Base-by-base conservation (phyloP, 2,888 invertebrate genomes). In the Aethes cnicana region DNA sequence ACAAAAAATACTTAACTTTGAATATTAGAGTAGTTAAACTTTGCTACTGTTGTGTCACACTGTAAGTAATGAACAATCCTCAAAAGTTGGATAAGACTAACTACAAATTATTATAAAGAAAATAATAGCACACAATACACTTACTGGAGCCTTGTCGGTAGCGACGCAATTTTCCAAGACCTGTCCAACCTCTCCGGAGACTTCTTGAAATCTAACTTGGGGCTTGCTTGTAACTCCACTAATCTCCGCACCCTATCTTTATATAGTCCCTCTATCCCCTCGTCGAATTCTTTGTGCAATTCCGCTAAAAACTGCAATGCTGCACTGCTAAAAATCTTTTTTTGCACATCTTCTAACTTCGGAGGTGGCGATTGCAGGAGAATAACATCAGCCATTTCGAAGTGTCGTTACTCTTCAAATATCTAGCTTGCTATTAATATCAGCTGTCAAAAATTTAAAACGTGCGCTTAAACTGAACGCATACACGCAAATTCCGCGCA, bases 121-220 rank as follows among this genome's bases (percentile, higher is more conserved):
- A n/a, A n/a, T n/a, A n/a, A n/a, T n/a, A n/a, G n/a, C n/a, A n/a
- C 8, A 23, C 44, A 28, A 50, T 26, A 14, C 63, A 81, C 83
- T 72, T 75, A 88, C 89, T 85, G 73, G 57, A 92, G 73, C 70
- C 91, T 77, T 58, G 83, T 59, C 41, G 93, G 90, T 58, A 94
- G 71, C 36, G 92, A 88, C 43, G 84, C 82, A 35, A 94, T 89
- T 63, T 77, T 91, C 94, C 94, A 94, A 21, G 84, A 69, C 47
- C 70, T 75, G 60, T 91, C 81, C 25, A 58, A 62, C 56, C 86
- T 77, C 57, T 86, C 86, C 0, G 69, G 41, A n/a, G 90, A 82
- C 37, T 77, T 68, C 50, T 71, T 72, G 61, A 92, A 92, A 56
- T 79, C 74, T 55, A 91, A 69, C 53, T 58, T 66, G 16, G 63